Conservation (phyloP, 2,797 vertebrate genomes). For the Galaxias olidus region DNA sequence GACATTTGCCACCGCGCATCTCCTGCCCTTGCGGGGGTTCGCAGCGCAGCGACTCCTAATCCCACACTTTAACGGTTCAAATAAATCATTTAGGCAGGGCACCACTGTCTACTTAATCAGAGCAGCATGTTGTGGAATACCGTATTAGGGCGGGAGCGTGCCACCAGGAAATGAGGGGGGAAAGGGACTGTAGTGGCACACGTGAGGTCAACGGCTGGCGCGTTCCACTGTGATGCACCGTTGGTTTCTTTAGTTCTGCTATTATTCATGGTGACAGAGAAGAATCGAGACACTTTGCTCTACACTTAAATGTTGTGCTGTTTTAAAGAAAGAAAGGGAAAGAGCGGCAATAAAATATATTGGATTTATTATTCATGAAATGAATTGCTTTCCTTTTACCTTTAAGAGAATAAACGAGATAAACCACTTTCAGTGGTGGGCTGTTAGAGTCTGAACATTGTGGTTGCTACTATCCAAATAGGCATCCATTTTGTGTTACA, state of each 20-base stretch:
- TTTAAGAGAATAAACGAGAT: too few species aligned
- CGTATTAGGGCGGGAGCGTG: conserved; percentile 18
- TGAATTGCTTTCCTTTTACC: too few species aligned
- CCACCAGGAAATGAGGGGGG: conserved; percentile 28
- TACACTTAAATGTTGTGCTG: neutral
- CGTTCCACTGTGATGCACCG: conserved; percentile 5
- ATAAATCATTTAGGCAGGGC: conserved; percentile 36
- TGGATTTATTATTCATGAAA: too few species aligned
- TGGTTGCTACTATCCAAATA: too few species aligned
- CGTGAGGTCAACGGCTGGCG: conserved; percentile 12
- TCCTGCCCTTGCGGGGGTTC: conserved; percentile 31
- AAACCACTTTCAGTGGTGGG: too few species aligned
- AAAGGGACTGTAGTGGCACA: conserved; percentile 13
- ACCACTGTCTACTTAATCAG: conserved; percentile 12
- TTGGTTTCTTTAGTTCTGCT: conserved; percentile 17
- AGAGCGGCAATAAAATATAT: too few species aligned
- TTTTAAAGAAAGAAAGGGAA: neutral
- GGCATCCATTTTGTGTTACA: too few species aligned
- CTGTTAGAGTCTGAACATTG: too few species aligned
- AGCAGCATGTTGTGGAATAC: conserved; percentile 13
- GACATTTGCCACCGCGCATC: conserved; percentile 40
- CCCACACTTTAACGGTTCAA: conserved; percentile 30
- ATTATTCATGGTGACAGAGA: conserved; percentile 9
- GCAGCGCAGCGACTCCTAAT: conserved; percentile 37
- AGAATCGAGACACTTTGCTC: conserved; percentile 2